phyloP scores from a whole-genome alignment of 2,113 vertebrate genomes.

The Lepus timidus region DNA sequence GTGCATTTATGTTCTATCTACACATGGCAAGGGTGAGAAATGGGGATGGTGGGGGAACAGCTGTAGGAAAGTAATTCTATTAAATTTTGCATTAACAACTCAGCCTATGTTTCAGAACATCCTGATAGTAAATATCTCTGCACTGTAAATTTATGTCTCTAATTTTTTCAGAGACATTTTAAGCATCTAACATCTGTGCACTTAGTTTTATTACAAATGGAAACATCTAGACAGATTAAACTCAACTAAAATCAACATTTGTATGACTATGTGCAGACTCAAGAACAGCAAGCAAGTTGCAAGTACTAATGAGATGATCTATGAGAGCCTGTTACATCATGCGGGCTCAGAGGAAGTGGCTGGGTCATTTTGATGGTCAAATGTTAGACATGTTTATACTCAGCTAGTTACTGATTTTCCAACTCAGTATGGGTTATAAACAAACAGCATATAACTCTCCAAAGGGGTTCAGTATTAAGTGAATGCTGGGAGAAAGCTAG shows the following conservation, averaged over 20 bases:
- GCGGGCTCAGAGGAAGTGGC: background rate
- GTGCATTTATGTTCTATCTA: background rate
- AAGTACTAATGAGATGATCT: constrained; percentile 25
- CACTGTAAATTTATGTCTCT: constrained; percentile 10
- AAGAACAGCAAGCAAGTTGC: constrained; percentile 39
- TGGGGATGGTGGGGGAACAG: background rate
- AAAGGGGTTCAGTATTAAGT: background rate
- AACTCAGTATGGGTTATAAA: background rate
- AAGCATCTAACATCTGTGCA: constrained; percentile 37
- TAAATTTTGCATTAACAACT: constrained; percentile 12
- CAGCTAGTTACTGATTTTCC: constrained; percentile 24
- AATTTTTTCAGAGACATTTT: constrained; percentile 56
- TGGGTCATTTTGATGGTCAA: constrained; percentile 20
- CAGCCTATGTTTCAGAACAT: background rate
- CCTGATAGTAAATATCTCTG: constrained; percentile 1
- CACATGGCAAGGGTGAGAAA: background rate
- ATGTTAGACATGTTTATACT: constrained; percentile 43
- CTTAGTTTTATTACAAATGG: constrained; percentile 29
- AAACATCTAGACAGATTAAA: constrained; percentile 61
- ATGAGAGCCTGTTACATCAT: constrained; percentile 20
- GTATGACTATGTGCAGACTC: background rate
- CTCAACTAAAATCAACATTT: constrained; percentile 65
- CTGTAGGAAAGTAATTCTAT: background rate
- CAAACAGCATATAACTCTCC: background rate
- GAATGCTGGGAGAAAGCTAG: background rate